Conservation (phyloP, 30 jellyfish, hydroid and myxozoan genomes). For the Turritopsis rubra region DNA sequence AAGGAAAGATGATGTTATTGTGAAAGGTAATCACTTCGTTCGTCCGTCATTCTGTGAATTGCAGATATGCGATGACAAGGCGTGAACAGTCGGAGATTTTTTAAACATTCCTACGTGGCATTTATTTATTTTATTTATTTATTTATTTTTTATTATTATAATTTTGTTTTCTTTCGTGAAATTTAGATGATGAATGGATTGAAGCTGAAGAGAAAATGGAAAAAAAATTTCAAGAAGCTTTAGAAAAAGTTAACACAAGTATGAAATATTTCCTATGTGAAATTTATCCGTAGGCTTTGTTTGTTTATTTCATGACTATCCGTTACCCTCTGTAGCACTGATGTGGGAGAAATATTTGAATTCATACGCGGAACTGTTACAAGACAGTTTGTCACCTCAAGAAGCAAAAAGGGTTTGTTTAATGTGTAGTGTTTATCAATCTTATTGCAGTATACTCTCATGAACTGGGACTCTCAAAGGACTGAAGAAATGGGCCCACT, state of each 20-base stretch:
- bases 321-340: background rate
- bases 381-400: conserved; percentile 7
- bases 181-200: conserved; percentile 57
- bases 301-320: background rate
- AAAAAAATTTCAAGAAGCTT: conserved; percentile 40
- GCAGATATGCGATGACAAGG: no score
- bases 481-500: no score
- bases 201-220: conserved; percentile 34
- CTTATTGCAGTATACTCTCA: background rate
- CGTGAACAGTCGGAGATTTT: no score
- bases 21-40: background rate
- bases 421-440: background rate
- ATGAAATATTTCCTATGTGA: background rate
- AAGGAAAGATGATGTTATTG: background rate
- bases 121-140: no score
- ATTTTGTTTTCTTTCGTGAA: background rate
- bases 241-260: conserved; percentile 4
- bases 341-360: conserved; percentile 36
- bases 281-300: background rate
- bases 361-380: conserved; percentile 12
- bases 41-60: no score
- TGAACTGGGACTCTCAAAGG: no score
- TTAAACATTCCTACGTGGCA: no score
- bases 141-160: no score
- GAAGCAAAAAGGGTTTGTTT: conserved; percentile 24